Percentiles rank a stretch among this genome's conserved stretches.
Evolutionary conservation across 2,797 vertebrate genomes (phyloP).

Genomic region (Cryptoprocta ferox): DNA sequence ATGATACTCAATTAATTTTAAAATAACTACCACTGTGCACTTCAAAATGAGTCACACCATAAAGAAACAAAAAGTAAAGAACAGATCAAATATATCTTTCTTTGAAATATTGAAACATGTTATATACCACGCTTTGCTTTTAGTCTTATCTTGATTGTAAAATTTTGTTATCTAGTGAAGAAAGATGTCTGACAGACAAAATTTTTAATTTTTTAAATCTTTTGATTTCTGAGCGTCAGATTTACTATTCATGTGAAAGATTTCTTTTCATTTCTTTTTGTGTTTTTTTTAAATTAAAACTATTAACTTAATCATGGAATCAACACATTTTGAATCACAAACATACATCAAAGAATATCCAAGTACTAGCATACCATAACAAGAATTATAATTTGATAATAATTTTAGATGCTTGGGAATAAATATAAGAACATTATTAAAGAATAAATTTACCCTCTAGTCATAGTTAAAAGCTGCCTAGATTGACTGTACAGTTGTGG

Average conservation of each 20-base stretch:
- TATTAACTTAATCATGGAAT: background rate
- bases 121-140: background rate
- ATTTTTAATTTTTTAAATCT: background rate
- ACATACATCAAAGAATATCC: background rate
- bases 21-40: background rate
- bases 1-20: slow-evolving; percentile 24
- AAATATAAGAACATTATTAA: slow-evolving; percentile 27
- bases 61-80: background rate
- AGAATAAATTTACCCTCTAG: background rate
- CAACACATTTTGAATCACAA: background rate
- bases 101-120: background rate
- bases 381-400: background rate
- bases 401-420: background rate
- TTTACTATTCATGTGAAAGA: background rate
- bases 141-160: background rate
- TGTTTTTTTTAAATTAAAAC: background rate
- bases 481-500: background rate
- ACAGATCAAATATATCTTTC: background rate
- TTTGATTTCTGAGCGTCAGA: background rate
- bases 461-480: background rate
- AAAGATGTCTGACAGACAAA: background rate
- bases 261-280: background rate
- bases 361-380: background rate
- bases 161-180: background rate
- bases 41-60: background rate